These are phyloP conservation scores for Anas acuta DNA, from an alignment of 2,797 vertebrate genomes.

Conservation along the genomic window DNA sequence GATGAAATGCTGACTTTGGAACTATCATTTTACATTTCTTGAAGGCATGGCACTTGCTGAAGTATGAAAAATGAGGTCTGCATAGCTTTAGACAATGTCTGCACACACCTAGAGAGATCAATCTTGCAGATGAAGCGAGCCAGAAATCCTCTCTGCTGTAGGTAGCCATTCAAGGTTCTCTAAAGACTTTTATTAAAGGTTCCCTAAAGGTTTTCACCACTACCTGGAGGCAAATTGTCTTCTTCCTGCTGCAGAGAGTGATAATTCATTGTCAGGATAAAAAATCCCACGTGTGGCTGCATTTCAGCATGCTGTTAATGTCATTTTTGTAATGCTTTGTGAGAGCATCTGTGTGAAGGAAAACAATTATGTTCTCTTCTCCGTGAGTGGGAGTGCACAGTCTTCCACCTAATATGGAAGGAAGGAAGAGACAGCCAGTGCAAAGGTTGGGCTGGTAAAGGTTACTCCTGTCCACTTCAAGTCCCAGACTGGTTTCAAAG, in stretches of 20 bases:
- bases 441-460: slow-evolving; percentile 50
- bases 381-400: not conserved
- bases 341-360: slow-evolving; percentile 40
- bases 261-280: slow-evolving; percentile 47
- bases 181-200: slow-evolving; percentile 45
- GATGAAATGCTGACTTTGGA: slow-evolving; percentile 4
- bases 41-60: slow-evolving; percentile 13
- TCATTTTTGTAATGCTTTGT: slow-evolving; percentile 29
- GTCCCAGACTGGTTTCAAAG: slow-evolving; percentile 23
- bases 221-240: slow-evolving; percentile 39
- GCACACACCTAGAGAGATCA: slow-evolving; percentile 55
- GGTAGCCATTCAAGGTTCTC: slow-evolving; percentile 36
- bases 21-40: slow-evolving; percentile 26
- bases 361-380: slow-evolving; percentile 25
- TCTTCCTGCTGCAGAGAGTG: slow-evolving; percentile 23
- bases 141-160: slow-evolving; percentile 33
- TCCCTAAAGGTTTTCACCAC: slow-evolving; percentile 47
- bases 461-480: slow-evolving; percentile 39
- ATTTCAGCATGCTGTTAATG: slow-evolving; percentile 47
- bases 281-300: slow-evolving; percentile 40
- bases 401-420: slow-evolving; percentile 47
- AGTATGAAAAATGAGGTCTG: slow-evolving; percentile 6
- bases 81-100: not conserved
- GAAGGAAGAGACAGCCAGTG: slow-evolving; percentile 37
- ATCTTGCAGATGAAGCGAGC: not conserved